Evolutionary conservation across 2,888 invertebrate genomes (phyloP), one percentile per base, ranked within the genome.

Genomic region (Pediacus dermestoides): DNA sequence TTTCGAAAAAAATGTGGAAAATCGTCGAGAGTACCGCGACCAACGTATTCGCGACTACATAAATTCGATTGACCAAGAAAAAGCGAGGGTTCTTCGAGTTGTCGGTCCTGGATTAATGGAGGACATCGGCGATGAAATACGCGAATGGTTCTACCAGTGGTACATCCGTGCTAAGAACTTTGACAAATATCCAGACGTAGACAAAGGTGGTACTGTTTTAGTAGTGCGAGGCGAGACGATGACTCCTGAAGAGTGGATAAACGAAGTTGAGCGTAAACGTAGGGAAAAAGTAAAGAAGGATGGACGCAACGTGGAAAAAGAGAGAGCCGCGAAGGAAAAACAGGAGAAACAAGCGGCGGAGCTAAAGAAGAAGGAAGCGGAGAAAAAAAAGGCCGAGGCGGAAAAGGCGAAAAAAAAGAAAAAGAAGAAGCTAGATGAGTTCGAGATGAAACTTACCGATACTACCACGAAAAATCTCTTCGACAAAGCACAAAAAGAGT

Each of bases 91-190:
- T 11, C 56, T 78, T 11, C 62, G 66, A 45, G 66, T 77, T 2
- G 66, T 75, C 30, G 71, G 73, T 53, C 77, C 76, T 3, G 71
- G 77, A 21, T 71, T 87, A 46, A 77, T 82, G 68, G 88, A 88
- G 58, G 82, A 83, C 52, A 83, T 88, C 61, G 77, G 81, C 22
- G 81, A 78, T 45, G 86, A 88, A 70, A 78, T 89, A 38, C 73
- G 83, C 39, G 77, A 80, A 56, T 88, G 88, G 88, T 82, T 85
- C 58, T 61, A 73, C 30, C 70, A 77, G 36, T 86, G 83, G 81
- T 81, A 82, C 66, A 63, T 66, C 23, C 61, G 64, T 39, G 63
- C 72, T 1, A 71, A 72, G 14, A 66, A 72, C 30, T 86, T 88
- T 59, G 87, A 88, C 43, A 80, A 81, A 46, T 84, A 77, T 61